Evolutionary conservation across 2,113 vertebrate species (phyloP).

Genomic region (Crotophaga sulcirostris): DNA sequence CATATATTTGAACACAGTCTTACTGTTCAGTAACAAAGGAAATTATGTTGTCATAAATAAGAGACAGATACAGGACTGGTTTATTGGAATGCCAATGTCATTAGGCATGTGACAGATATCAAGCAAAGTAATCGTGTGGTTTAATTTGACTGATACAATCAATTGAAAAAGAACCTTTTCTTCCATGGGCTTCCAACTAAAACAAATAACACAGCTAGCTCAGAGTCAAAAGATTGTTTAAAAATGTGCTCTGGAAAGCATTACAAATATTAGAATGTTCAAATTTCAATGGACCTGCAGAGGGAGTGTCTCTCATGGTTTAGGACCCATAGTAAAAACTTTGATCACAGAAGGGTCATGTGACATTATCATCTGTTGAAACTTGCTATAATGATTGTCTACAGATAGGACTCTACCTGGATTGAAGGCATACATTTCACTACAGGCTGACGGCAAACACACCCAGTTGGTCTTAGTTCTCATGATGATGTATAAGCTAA

Average conservation of each 20-base stretch:
- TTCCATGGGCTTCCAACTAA: conserved; percentile 4
- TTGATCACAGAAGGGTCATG: background rate
- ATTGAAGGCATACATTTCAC: background rate
- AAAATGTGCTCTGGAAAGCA: conserved; percentile 17
- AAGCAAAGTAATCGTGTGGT: background rate
- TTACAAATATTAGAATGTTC: background rate
- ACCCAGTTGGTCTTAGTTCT: background rate
- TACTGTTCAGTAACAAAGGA: background rate
- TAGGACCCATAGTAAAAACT: background rate
- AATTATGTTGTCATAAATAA: background rate
- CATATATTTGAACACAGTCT: background rate
- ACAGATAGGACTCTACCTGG: background rate
- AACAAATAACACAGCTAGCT: conserved; percentile 33
- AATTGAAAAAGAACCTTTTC: background rate
- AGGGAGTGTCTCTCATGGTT: background rate
- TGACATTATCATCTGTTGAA: background rate
- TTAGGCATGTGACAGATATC: background rate
- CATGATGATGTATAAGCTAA: background rate
- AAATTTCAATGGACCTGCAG: background rate
- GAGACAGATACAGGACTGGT: background rate
- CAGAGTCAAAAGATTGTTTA: background rate
- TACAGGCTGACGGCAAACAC: background rate
- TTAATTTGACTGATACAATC: background rate
- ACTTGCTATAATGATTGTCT: background rate
- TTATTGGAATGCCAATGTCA: background rate